Evolutionary conservation across 2,888 invertebrate genomes (phyloP), one percentile per base, ranked within the genome.

Genomic region (Biston stratarius): DNA sequence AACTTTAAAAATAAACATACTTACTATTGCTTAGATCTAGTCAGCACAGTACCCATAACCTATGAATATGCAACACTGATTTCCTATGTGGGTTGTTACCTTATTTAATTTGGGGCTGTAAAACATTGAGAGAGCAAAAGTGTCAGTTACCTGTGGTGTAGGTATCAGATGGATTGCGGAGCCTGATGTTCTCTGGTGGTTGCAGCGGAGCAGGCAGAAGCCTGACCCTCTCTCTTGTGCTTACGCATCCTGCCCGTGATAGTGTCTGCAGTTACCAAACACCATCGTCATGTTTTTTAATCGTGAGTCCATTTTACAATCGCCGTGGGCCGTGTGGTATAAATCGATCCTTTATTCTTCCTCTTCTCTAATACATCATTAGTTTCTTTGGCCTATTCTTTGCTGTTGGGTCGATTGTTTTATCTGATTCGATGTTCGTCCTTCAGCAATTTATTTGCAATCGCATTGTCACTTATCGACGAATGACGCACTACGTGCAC

Each of bases 281-380:
- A 89, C 85, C 86, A 88, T 86, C 86, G 84, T 86, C 81, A 81
- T 87, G 84, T 81, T 87, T 83, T 86, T 76, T 86, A 90, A 90
- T 92, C 94, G 91, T 87, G 87, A 86, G 91, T 94, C 94, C 94
- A 94, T 94, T 92, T 86, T 92, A 85, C 90, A 88, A 86, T 85
- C 81, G 94, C 94, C 92, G 87, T 88, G 87, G 86, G 91, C 92
- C 92, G 92, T 92, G 87, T 88, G 87, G 79, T 84, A 79, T 84
- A 84, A 86, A 92, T 92, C 92, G 88, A 93, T 92, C 92, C 88
- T 92, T 87, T 81, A 81, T 82, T 79, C 82, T 85, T 84, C 79
- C 82, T 85, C 81, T 83, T 85, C 86, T 87, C 86, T 90, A 91
- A 92, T 90, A 91, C 94, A 94, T 94, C 77, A 85, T 94, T 91